Percentiles rank a stretch among this genome's conserved stretches.
These are phyloP conservation scores for Adelphocoris suturalis DNA, from an alignment of 2,888 invertebrate genomes.

Conservation along the genomic window DNA sequence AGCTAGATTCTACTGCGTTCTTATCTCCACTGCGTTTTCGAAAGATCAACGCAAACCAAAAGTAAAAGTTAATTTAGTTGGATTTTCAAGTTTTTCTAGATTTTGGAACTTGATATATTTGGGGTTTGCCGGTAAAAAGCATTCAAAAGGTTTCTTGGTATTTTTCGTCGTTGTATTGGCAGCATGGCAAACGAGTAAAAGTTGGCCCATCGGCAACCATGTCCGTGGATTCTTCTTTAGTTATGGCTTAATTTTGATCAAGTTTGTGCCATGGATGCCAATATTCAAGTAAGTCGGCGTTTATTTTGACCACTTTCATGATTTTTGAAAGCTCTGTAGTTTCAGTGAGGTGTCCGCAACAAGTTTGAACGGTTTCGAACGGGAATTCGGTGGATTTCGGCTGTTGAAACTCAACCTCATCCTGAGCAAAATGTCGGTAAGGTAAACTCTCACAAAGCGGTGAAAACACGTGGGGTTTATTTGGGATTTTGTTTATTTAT, in stretches of 20 bases:
- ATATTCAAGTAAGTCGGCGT: constrained; percentile 73
- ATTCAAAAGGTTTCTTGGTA: too few relatives aligned
- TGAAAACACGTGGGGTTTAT: constrained; percentile 73
- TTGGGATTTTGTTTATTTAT: constrained; percentile 46
- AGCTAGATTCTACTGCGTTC: too few relatives aligned
- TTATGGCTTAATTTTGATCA: constrained; percentile 75
- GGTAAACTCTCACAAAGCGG: constrained; percentile 71
- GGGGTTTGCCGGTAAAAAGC: too few relatives aligned
- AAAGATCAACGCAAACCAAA: too few relatives aligned
- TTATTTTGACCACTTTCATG: neutral
- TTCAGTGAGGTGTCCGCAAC: neutral
- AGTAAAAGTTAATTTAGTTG: too few relatives aligned
- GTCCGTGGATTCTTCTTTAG: constrained; percentile 72
- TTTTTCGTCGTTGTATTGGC: constrained; percentile 12
- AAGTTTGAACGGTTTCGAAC: neutral
- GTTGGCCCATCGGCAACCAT: constrained; percentile 71
- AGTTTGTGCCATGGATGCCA: constrained; percentile 74
- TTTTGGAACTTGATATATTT: too few relatives aligned
- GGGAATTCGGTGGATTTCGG: constrained; percentile 56
- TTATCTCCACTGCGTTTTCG: too few relatives aligned
- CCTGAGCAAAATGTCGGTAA: constrained; percentile 74
- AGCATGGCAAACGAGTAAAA: constrained; percentile 7
- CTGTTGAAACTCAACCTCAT: constrained; percentile 42
- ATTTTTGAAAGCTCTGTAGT: neutral
- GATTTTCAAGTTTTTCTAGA: too few relatives aligned